phyloP scores from a whole-genome alignment of 2,113 vertebrate species.

The Rostratula benghalensis region DNA sequence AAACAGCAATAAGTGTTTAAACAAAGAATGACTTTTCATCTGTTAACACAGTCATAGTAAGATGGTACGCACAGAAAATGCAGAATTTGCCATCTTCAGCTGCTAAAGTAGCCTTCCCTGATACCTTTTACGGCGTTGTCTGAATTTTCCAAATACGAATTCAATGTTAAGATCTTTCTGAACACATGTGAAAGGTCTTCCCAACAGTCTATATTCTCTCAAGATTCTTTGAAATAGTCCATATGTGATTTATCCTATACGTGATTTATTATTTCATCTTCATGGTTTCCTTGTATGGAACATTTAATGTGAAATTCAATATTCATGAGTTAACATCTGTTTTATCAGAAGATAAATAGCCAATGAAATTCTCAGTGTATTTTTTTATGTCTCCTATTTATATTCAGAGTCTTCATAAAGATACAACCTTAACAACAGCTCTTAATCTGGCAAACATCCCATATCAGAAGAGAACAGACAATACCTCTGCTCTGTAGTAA shows the following conservation, averaged over 20 bases:
- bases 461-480: neutral
- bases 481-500: neutral
- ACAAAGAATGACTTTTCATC: neutral
- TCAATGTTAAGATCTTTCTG: neutral
- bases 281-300: neutral
- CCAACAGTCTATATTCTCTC: neutral
- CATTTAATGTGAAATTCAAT: neutral
- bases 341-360: neutral
- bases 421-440: neutral
- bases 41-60: neutral
- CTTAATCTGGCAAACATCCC: neutral
- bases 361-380: neutral
- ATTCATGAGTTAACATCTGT: neutral
- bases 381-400: neutral
- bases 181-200: neutral
- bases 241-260: neutral
- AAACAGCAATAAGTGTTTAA: neutral
- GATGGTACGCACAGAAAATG: neutral
- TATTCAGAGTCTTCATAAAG: neutral
- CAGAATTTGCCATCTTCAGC: rapidly evolving
- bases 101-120: neutral
- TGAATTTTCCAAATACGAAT: neutral
- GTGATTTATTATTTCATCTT: neutral
- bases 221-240: neutral
- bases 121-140: neutral